Evolutionary conservation across 2,797 vertebrate species (phyloP).

Genomic region (Danionella dracula): DNA sequence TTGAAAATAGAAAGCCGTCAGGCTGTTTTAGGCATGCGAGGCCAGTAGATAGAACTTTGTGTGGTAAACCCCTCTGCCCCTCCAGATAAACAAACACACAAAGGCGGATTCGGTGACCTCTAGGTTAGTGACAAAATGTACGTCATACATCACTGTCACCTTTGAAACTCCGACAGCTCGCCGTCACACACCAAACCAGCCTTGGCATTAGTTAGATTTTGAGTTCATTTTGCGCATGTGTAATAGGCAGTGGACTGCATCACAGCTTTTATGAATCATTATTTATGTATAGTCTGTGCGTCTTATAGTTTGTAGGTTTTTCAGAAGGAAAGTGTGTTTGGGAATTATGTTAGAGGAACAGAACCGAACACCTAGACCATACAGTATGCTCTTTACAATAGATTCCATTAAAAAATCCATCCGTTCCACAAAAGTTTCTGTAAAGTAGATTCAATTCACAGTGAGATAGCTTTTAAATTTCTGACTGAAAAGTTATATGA

Average conservation of each 20-base stretch:
- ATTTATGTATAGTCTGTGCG: no score
- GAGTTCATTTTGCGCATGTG: constrained; percentile 1
- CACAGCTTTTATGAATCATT: no score
- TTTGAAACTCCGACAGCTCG: constrained; percentile 23
- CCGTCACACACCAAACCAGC: constrained; percentile 29
- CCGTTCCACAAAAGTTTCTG: no score
- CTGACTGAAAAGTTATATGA: no score
- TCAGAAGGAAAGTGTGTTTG: no score
- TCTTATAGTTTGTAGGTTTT: no score
- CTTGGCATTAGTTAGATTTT: constrained; percentile 1
- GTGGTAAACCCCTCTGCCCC: constrained; percentile 1
- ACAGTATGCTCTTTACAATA: no score
- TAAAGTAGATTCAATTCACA: no score
- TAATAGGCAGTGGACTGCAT: neutral
- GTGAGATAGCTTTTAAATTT: no score
- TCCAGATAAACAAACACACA: constrained; percentile 27
- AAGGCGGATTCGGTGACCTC: constrained; percentile 31
- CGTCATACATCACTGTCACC: constrained; percentile 35
- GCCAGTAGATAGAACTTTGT: constrained; percentile 25
- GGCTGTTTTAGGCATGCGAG: constrained; percentile 32
- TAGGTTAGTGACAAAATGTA: constrained; percentile 41
- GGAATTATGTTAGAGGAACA: no score
- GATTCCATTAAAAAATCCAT: no score
- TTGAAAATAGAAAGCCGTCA: constrained; percentile 43
- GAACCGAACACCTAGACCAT: no score